phyloP scores from a whole-genome alignment of 2,888 invertebrate species.

The Invenusta paracnida region DNA sequence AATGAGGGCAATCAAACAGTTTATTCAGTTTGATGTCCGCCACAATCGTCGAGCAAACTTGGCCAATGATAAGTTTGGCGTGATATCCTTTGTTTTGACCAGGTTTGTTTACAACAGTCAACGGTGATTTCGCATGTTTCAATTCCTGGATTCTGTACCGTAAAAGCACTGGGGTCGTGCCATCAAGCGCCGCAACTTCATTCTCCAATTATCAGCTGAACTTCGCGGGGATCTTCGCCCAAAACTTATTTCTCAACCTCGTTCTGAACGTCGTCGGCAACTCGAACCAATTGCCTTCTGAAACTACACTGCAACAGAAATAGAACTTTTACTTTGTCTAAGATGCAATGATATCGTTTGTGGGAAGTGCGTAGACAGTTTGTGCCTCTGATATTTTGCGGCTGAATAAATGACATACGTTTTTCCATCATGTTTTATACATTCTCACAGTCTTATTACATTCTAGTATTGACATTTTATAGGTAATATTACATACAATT shows the following conservation, averaged over 20 bases:
- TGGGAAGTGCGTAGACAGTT: neutral
- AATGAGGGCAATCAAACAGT: neutral
- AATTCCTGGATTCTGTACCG: neutral
- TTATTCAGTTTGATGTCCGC: neutral
- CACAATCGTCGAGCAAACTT: neutral
- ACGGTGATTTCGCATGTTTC: neutral
- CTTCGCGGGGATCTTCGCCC: neutral
- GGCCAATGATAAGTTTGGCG: slow-evolving; percentile 15
- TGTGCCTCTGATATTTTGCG: neutral
- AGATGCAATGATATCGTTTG: neutral
- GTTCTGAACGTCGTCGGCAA: neutral
- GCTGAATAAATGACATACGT: too few relatives aligned
- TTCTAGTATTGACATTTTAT: too few relatives aligned
- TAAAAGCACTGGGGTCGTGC: neutral
- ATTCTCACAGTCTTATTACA: too few relatives aligned
- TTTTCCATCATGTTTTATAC: too few relatives aligned
- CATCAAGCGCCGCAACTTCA: neutral
- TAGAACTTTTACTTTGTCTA: neutral
- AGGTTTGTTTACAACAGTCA: neutral
- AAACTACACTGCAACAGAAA: neutral
- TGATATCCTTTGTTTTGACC: neutral
- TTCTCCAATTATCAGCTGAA: neutral
- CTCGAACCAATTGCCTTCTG: neutral
- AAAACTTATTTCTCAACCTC: neutral
- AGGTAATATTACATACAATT: too few relatives aligned